phyloP scores from a whole-genome alignment of 1,140 invertebrate genomes.

The Ceratina japonica region DNA sequence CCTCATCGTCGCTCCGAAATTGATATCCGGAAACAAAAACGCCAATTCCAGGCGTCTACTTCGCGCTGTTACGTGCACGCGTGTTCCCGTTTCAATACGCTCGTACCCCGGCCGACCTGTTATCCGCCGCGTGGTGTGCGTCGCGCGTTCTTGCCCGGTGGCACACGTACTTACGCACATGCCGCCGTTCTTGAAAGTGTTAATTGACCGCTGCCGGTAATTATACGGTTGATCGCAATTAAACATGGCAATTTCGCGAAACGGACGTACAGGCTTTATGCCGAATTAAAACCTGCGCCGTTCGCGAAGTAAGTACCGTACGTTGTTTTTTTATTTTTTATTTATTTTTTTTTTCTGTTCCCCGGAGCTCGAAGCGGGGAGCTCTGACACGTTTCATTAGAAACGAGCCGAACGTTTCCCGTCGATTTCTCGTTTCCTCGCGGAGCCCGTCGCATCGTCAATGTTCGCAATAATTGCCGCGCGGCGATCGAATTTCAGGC shows the following conservation, averaged over 20 bases:
- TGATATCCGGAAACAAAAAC: slow-evolving; percentile 77
- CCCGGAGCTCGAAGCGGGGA: background rate
- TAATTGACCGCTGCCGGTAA: slow-evolving; percentile 74
- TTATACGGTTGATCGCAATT: slow-evolving; percentile 73
- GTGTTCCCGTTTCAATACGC: slow-evolving; percentile 26
- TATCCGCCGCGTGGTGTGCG: background rate
- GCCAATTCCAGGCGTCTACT: slow-evolving; percentile 74
- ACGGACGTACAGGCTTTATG: slow-evolving; percentile 17
- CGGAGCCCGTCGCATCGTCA: background rate
- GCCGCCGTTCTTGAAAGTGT: slow-evolving; percentile 53
- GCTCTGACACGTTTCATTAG: background rate
- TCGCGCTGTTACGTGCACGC: slow-evolving; percentile 58
- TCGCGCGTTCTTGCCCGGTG: background rate
- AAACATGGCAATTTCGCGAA: slow-evolving; percentile 53
- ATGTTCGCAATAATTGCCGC: slow-evolving; percentile 18
- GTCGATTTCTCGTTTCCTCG: no score
- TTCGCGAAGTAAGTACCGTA: background rate
- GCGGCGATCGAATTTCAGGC: slow-evolving; percentile 33
- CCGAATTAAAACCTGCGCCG: slow-evolving; percentile 33
- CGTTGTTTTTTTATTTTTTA: no score
- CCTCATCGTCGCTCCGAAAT: slow-evolving; percentile 71
- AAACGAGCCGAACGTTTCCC: background rate
- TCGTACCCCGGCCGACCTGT: slow-evolving; percentile 12
- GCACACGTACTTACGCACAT: background rate
- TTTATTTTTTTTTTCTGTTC: background rate